These are phyloP conservation scores for Eublepharis macularius DNA, from an alignment of 2,113 vertebrate genomes.

Conservation along the genomic window DNA sequence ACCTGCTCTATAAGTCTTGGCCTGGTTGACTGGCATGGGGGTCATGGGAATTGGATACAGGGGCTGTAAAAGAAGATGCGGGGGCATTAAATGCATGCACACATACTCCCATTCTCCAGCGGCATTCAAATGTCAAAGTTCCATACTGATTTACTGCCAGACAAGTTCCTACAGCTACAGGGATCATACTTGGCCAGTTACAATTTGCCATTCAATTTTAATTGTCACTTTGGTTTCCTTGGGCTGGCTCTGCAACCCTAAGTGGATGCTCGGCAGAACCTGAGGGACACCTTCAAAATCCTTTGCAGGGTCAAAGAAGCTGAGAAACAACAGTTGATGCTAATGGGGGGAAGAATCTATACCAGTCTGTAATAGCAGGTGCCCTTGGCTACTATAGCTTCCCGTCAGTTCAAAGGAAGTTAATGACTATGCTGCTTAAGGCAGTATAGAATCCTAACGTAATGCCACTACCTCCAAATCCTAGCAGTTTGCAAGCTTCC, in stretches of 20 bases:
- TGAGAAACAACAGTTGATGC: not conserved
- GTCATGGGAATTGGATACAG: slow-evolving; percentile 97
- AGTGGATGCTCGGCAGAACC: not conserved
- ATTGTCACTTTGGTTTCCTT: not conserved
- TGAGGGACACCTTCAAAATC: no score
- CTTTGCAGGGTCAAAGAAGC: not conserved
- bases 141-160: not conserved
- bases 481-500: not conserved
- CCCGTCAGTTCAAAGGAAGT: not conserved
- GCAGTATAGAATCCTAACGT: not conserved
- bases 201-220: no score
- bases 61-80: slow-evolving; percentile 80
- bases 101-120: not conserved
- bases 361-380: no score
- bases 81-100: slow-evolving; percentile 20
- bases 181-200: not conserved
- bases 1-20: slow-evolving; percentile 99
- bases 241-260: no score
- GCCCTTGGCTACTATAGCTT: not conserved
- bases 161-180: not conserved
- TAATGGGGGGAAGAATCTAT: not conserved
- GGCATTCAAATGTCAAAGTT: not conserved
- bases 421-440: no score
- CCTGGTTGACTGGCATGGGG: slow-evolving; percentile 97
- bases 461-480: no score